Percentiles rank a stretch among this genome's conserved stretches.
phyloP scores from a whole-genome alignment of 2,888 invertebrate genomes.

The Linnaemya tessellans region DNA sequence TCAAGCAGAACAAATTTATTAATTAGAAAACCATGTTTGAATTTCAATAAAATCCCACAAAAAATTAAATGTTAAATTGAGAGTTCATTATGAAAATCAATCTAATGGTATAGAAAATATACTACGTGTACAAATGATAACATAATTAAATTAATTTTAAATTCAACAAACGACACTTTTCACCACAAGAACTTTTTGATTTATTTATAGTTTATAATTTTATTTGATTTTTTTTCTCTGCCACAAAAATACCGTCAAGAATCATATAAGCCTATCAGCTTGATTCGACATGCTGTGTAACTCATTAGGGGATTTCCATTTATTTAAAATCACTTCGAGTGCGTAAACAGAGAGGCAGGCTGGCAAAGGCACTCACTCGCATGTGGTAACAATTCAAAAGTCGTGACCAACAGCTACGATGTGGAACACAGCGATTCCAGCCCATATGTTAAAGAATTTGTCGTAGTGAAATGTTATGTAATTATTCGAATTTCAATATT shows the following conservation, averaged over 20 bases:
- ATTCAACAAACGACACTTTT: conserved; percentile 66
- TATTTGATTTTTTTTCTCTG: conserved; percentile 13
- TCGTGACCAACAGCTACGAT: neutral
- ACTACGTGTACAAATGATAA: conserved; percentile 50
- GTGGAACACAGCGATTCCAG: neutral
- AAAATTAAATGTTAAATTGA: conserved; percentile 4
- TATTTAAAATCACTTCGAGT: conserved; percentile 60
- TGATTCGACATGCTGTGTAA: conserved; percentile 70
- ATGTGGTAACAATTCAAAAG: conserved; percentile 12
- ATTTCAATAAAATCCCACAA: conserved; percentile 39
- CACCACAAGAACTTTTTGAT: conserved; percentile 48
- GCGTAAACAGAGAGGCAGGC: conserved; percentile 48
- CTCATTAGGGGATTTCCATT: conserved; percentile 69
- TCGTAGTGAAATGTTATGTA: neutral
- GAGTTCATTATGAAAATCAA: conserved; percentile 15
- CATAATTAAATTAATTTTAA: conserved; percentile 67
- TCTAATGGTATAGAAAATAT: conserved; percentile 5
- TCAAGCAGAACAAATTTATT: conserved; percentile 59
- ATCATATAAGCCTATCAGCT: conserved; percentile 62
- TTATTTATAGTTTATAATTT: conserved; percentile 5
- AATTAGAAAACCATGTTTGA: conserved; percentile 61
- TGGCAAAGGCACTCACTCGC: no score
- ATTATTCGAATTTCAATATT: neutral
- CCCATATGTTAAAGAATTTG: neutral
- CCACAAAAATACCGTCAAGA: conserved; percentile 56